Percentiles rank a stretch among this genome's conserved stretches.
Conservation (phyloP, 2,113 vertebrate genomes). For the Halcyon senegalensis region DNA sequence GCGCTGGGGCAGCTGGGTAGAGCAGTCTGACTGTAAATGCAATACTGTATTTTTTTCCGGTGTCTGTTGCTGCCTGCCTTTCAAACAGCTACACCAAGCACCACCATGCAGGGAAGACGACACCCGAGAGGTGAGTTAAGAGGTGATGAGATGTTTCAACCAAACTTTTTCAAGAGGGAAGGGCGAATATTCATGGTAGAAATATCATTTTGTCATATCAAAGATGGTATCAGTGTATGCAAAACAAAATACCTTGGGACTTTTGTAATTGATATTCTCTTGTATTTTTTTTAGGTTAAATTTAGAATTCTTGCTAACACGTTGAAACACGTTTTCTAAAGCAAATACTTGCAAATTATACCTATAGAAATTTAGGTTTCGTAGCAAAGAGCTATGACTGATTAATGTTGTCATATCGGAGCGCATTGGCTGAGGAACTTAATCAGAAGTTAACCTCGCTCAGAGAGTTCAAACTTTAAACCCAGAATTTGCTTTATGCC, state of each 20-base stretch:
- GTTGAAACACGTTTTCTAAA: slow-evolving; percentile 51
- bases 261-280: slow-evolving; percentile 38
- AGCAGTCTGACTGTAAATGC: not conserved
- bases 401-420: not conserved
- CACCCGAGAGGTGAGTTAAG: not conserved
- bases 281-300: slow-evolving; percentile 27
- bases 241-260: not conserved
- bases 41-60: not conserved
- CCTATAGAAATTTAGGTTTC: slow-evolving; percentile 21
- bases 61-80: not conserved
- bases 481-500: slow-evolving; percentile 66
- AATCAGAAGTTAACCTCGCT: not conserved
- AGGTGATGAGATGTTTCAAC: not conserved
- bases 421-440: not conserved
- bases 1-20: not conserved
- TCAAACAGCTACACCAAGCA: not conserved
- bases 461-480: slow-evolving; percentile 24
- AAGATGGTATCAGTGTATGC: not conserved
- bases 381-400: not conserved
- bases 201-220: slow-evolving; percentile 17
- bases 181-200: slow-evolving; percentile 28
- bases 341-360: slow-evolving; percentile 7
- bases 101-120: not conserved
- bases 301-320: slow-evolving; percentile 17
- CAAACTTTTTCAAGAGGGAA: not conserved